Evolutionary conservation across 2,113 vertebrate genomes (phyloP), one percentile per base, ranked within the genome.

Genomic region (Tragelaphus imberbis): DNA sequence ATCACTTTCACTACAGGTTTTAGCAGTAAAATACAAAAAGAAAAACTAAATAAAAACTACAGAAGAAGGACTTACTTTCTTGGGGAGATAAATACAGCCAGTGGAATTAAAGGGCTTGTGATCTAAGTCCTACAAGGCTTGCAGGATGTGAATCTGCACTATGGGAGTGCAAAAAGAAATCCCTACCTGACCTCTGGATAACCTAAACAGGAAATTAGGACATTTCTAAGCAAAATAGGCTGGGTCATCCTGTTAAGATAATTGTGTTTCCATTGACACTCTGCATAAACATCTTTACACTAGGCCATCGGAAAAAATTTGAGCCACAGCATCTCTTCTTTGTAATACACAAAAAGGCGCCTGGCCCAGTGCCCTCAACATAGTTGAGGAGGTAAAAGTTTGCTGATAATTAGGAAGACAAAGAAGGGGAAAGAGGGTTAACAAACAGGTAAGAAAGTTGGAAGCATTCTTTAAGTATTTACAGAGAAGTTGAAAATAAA

Each of bases 171-270:
- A 96, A 96, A 98, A 98, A 98, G 98, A 98, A 99, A 99, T 99
- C 98, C 98, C 98, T 95, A 98, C 98, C 98, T 99, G 99, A 99
- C 99, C 99, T 98, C 98, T 98, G 98, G 98, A 98, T 99, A 99
- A 99, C 99, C 99, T 98, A 98, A 99, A 98, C 98, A 99, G 98
- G 99, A 99, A 99, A 98, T 99, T 96, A 99, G 98, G 98, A 98
- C 98, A 98, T 98, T 99, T 99, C 98, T 98, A 99, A 99, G 98
- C 98, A 98, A 99, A 99, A 98, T 90, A 98, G 98, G 98, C 98
- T 98, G 98, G 98, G 98, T 99, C 99, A 99, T 98, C 98, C 98
- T 98, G 97, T 99, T 99, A 99, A 98, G 98, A 98, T 98, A 98
- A 99, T 99, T 75, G 19, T 99, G 98, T 98, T 99, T 98, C 98